Evolutionary conservation across 1,140 invertebrate genomes (phyloP).

Genomic region (Paramacrobiotus metropolitanus): DNA sequence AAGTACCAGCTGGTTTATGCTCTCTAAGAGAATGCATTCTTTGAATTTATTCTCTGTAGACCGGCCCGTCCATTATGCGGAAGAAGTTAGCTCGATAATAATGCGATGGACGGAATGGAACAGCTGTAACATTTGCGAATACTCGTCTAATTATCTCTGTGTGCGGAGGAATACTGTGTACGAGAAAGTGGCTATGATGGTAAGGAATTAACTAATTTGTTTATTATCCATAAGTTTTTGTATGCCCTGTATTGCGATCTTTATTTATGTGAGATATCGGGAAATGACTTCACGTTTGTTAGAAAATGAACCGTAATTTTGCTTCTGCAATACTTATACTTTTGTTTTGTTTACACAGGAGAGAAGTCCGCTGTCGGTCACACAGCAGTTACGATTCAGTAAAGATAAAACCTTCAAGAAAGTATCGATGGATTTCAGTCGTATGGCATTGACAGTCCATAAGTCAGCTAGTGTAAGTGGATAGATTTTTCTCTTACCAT

Average conservation of each 20-base stretch:
- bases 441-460: slow-evolving; percentile 47
- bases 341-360: neutral
- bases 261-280: too few species aligned
- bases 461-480: slow-evolving; percentile 58
- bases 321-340: too few species aligned
- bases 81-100: neutral
- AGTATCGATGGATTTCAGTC: slow-evolving; percentile 49
- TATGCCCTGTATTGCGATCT: too few species aligned
- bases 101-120: neutral
- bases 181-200: neutral
- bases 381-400: slow-evolving; percentile 13
- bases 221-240: neutral
- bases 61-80: neutral
- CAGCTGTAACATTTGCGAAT: neutral
- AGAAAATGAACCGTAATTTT: too few species aligned
- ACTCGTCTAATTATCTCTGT: neutral
- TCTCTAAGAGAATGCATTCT: neutral
- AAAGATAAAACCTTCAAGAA: slow-evolving; percentile 46
- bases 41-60: neutral
- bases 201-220: neutral
- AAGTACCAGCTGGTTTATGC: neutral
- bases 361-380: neutral
- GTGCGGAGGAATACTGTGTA: neutral
- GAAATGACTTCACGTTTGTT: too few species aligned
- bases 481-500: too few species aligned